phyloP scores from a whole-genome alignment of 2,113 vertebrate species.

The Xenus cinereus region DNA sequence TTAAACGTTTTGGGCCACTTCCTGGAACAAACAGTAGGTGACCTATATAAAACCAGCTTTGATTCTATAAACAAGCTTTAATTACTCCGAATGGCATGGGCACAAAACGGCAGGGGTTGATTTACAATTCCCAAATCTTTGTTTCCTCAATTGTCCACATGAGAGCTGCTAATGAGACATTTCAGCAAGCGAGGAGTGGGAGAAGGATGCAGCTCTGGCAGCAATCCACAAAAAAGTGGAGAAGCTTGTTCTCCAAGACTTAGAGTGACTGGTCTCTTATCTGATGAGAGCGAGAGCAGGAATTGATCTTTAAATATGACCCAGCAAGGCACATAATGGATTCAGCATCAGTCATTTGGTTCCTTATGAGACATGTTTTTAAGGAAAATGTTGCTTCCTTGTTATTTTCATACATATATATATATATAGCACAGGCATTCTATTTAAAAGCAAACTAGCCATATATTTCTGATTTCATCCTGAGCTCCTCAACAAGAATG shows the following conservation, averaged over 20 bases:
- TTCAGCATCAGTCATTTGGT: neutral
- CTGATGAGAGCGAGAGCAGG: neutral
- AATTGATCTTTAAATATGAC: neutral
- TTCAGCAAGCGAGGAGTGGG: neutral
- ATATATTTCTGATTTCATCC: neutral
- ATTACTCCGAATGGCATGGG: neutral
- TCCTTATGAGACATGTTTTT: neutral
- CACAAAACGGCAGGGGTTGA: neutral
- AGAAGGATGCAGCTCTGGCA: neutral
- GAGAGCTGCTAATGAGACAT: neutral
- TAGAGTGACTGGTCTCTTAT: neutral
- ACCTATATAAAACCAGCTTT: neutral
- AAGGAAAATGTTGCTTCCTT: neutral
- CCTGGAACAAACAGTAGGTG: neutral
- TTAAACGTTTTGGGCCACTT: neutral
- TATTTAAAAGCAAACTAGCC: neutral
- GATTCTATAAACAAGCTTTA: neutral
- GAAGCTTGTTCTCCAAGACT: neutral
- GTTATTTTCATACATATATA: neutral
- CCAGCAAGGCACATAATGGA: neutral
- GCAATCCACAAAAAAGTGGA: neutral
- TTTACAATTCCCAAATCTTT: neutral
- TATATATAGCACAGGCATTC: neutral
- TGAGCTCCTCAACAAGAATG: neutral
- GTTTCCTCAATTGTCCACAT: neutral